Evolutionary conservation across 2,888 invertebrate species (phyloP), one percentile per base, ranked within the genome.

Genomic region (Parnassius mnemosyne): DNA sequence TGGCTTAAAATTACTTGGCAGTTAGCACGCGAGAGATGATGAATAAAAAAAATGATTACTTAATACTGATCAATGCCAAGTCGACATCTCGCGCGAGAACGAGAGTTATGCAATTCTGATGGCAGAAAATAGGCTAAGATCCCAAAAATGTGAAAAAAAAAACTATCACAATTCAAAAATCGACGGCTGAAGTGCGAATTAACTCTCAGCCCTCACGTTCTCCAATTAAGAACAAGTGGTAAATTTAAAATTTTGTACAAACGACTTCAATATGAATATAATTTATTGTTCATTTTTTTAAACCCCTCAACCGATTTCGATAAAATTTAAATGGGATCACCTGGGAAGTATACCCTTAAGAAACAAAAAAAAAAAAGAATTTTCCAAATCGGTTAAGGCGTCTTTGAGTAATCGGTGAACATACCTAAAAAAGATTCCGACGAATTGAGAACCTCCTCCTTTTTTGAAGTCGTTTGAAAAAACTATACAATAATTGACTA

Each of bases 401-500:
- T 20, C 20, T 20, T 20, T 20, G 20, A 20, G 20, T 20, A 20
- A 20, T 20, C 20, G 20, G 20, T 20, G 20, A 20, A 20, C 20
- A 20, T 20, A 20, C 20, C 1, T 20, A 20, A 20, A 20, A 20
- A 20, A 20, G 20, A 20, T 20, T 20, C 20, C 20, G 20, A 20
- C 20, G 20, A 20, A 20, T 20, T 20, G 3, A 20, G 20, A 20
- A 20, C 20, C 20, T 20, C 20, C 20, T 20, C 20, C 20, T 20
- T 20, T 20, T 20, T 20, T 20, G 20, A 20, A 20, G 20, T 20
- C 20, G 2, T 20, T 20, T 20, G 20, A 20, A 20, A 83, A 87
- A 89, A 83, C 84, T 87, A 85, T 84, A 87, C 79, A 84, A 84
- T 91, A 90, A 89, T 91, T 90, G 90, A 90, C 91, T 91, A 90